A percentile compares a stretch with the other conserved stretches of the same genome.
Evolutionary conservation across 64 coral and sea anemone genomes (phyloP).

Genomic region (Orbicella faveolata): DNA sequence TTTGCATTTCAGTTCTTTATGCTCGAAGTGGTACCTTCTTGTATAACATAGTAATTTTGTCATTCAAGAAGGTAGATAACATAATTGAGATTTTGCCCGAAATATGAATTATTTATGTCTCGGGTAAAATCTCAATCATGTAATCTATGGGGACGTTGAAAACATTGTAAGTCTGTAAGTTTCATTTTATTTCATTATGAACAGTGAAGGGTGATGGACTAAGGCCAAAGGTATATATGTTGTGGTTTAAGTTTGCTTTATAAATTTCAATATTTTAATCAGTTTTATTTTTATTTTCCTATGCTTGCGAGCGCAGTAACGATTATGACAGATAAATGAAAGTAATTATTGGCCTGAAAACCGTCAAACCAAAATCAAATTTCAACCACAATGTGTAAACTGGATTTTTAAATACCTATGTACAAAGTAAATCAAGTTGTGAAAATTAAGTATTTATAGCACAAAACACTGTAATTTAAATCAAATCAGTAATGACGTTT

Average conservation of each 20-base stretch:
- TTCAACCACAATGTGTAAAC: not conserved
- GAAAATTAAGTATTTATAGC: not conserved
- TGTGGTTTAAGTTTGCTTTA: not conserved
- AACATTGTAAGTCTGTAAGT: no score
- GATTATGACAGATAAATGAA: not conserved
- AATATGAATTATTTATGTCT: no score
- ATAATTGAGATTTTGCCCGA: no score
- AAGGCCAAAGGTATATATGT: not conserved
- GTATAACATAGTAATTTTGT: no score
- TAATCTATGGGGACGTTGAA: no score
- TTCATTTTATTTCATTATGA: no score
- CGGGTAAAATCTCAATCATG: no score
- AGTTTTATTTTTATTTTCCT: constrained; percentile 1
- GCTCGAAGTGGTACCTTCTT: no score
- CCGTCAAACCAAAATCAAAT: not conserved
- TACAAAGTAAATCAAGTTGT: constrained; percentile 4
- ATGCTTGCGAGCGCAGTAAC: not conserved
- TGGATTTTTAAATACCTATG: not conserved
- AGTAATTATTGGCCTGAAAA: not conserved
- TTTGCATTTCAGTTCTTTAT: no score
- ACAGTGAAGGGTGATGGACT: no score
- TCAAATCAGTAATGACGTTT: not conserved
- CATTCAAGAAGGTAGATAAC: no score
- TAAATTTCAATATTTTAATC: not conserved
- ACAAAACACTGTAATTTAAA: constrained; percentile 19